Evolutionary conservation across 2,888 invertebrate species (phyloP).

Genomic region (Abrostola triplasia): DNA sequence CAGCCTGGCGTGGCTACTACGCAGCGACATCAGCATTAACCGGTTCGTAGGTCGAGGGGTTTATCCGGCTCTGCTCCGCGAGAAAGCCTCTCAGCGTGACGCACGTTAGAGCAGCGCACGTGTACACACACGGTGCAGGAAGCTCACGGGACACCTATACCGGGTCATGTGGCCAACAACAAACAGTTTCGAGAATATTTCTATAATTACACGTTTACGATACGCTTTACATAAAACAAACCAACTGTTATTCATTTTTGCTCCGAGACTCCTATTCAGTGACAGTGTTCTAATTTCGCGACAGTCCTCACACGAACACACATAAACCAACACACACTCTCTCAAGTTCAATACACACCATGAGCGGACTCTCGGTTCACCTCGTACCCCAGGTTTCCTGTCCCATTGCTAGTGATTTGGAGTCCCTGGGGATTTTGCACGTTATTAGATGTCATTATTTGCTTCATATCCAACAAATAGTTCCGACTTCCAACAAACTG

Average conservation of each 20-base stretch:
- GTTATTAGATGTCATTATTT: too few relatives aligned
- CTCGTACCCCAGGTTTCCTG: background rate
- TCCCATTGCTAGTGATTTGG: too few relatives aligned
- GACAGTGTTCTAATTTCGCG: constrained; percentile 22
- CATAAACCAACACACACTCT: background rate
- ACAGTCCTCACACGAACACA: constrained; percentile 6
- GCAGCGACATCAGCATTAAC: too few relatives aligned
- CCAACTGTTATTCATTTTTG: constrained; percentile 15
- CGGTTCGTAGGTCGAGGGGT: too few relatives aligned
- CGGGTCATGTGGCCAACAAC: background rate
- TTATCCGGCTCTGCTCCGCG: too few relatives aligned
- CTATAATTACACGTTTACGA: constrained; percentile 17
- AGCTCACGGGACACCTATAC: background rate
- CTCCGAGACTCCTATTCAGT: constrained; percentile 19
- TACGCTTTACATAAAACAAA: constrained; percentile 11
- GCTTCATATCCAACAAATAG: too few relatives aligned
- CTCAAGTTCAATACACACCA: background rate
- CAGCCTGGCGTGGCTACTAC: too few relatives aligned
- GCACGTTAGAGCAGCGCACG: background rate
- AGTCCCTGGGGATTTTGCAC: too few relatives aligned
- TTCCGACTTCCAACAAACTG: too few relatives aligned
- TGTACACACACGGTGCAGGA: background rate
- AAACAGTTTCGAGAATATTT: constrained; percentile 4
- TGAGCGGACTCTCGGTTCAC: background rate
- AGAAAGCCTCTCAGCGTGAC: background rate